Conservation (phyloP, 2,888 invertebrate species). For the Osmoderma eremita region DNA sequence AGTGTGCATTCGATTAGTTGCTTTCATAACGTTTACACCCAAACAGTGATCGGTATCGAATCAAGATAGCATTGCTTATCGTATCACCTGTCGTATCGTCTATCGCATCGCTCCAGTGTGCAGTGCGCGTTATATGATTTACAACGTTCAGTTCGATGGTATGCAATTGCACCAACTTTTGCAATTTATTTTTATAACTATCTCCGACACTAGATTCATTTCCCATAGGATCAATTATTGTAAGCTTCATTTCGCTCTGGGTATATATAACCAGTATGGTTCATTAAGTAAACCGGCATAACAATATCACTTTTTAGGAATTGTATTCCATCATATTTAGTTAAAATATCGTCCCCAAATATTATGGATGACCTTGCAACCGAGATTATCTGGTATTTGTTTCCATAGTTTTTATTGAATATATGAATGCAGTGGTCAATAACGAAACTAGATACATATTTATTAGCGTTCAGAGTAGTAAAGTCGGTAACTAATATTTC, state of each 20-base stretch:
- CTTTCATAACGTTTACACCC: too few species aligned
- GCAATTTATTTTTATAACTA: background rate
- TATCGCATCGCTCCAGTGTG: too few species aligned
- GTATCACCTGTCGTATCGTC: too few species aligned
- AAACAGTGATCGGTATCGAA: too few species aligned
- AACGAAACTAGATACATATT: conserved; percentile 8
- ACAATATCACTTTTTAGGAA: background rate
- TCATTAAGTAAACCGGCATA: background rate
- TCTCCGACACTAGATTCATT: conserved; percentile 2
- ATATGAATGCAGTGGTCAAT: background rate
- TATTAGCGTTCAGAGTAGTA: background rate
- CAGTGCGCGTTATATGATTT: too few species aligned
- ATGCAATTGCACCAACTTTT: conserved; percentile 2
- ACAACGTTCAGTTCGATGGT: too few species aligned
- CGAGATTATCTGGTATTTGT: conserved; percentile 3
- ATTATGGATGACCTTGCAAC: conserved; percentile 12
- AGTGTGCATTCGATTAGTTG: too few species aligned
- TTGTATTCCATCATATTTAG: conserved; percentile 3
- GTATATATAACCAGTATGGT: background rate
- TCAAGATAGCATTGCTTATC: too few species aligned
- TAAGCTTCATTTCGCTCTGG: background rate
- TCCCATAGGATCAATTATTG: conserved; percentile 12
- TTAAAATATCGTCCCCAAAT: background rate
- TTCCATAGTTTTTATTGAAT: background rate
- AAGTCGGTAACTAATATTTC: background rate